Percentiles rank a stretch among this genome's conserved stretches.
These are phyloP conservation scores for Pollenia griseotomentosa DNA, from an alignment of 2,888 invertebrate genomes.

Conservation along the genomic window DNA sequence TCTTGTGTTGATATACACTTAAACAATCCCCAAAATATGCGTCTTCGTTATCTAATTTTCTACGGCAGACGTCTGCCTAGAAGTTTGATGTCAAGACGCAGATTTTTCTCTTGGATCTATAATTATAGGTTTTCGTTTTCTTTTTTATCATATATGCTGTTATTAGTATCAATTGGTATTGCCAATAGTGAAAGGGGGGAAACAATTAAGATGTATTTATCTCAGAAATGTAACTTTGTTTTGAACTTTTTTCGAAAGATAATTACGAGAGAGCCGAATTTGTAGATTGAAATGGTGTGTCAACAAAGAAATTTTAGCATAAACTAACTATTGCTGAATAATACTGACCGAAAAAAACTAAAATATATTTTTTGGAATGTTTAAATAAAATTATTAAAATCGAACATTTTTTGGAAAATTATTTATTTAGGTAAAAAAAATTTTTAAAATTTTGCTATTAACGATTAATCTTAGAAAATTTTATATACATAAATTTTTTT, in stretches of 20 bases:
- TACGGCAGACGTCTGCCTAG: conserved; percentile 85
- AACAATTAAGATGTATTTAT: conserved; percentile 58
- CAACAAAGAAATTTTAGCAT: too few relatives aligned
- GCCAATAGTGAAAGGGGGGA: conserved; percentile 86
- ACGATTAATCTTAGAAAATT: too few relatives aligned
- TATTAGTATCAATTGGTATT: conserved; percentile 87
- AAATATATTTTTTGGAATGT: too few relatives aligned
- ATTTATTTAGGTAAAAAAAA: too few relatives aligned
- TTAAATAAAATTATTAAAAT: too few relatives aligned
- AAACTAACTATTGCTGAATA: too few relatives aligned
- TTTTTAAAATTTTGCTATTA: too few relatives aligned
- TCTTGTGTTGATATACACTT: conserved; percentile 57
- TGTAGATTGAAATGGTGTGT: not conserved
- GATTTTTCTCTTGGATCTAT: conserved; percentile 85
- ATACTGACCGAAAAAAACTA: too few relatives aligned
- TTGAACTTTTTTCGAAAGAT: conserved; percentile 69
- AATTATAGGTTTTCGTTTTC: conserved; percentile 87
- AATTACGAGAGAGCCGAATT: not conserved
- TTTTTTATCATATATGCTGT: conserved; percentile 87
- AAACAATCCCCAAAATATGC: conserved; percentile 87
- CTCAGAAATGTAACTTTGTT: conserved; percentile 55
- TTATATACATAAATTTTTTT: too few relatives aligned
- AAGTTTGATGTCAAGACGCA: conserved; percentile 60
- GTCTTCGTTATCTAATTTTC: conserved; percentile 90
- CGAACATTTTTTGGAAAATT: too few relatives aligned